A percentile compares a stretch with the other conserved stretches of the same genome.
Conservation (phyloP, 2,113 vertebrate genomes). For the Semicossyphus pulcher region DNA sequence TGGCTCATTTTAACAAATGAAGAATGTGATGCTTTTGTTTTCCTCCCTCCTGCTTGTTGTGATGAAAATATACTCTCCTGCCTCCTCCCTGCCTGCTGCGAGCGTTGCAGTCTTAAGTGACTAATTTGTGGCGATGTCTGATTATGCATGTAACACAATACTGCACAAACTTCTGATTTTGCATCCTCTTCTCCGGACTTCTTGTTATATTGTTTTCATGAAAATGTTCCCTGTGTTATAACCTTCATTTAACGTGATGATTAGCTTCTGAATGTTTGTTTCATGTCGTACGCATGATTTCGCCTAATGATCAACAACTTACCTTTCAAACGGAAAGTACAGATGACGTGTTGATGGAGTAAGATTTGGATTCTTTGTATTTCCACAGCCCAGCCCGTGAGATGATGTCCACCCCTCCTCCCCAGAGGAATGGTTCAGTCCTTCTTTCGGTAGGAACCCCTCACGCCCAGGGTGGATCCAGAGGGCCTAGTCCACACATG, state of each 20-base stretch:
- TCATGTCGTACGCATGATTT: conserved; percentile 44
- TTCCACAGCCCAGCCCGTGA: conserved; percentile 85
- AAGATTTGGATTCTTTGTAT: conserved; percentile 39
- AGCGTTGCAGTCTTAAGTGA: conserved; percentile 25
- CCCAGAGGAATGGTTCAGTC: conserved; percentile 84
- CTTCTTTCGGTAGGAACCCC: conserved; percentile 80
- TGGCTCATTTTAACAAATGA: conserved; percentile 38
- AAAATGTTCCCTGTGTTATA: conserved; percentile 27
- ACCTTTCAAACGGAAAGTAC: background rate
- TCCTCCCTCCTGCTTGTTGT: conserved; percentile 31
- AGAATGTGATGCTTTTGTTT: conserved; percentile 41
- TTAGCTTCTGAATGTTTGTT: conserved; percentile 24
- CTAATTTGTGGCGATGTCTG: conserved; percentile 7
- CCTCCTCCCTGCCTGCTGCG: conserved; percentile 35
- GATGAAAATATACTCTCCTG: conserved; percentile 17
- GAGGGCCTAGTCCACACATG: conserved; percentile 91
- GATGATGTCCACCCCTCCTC: conserved; percentile 80
- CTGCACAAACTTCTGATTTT: conserved; percentile 34
- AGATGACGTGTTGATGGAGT: conserved; percentile 10
- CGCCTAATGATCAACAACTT: conserved; percentile 1
- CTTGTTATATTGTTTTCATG: too few relatives aligned
- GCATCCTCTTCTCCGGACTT: conserved; percentile 31
- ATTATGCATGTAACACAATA: conserved; percentile 47
- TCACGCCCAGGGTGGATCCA: conserved; percentile 77
- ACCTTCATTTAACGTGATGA: conserved; percentile 17